Percentiles rank a stretch among this genome's conserved stretches.
Evolutionary conservation across 2,113 vertebrate species (phyloP).

Genomic region (Hydrochoerus hydrochaeris): DNA sequence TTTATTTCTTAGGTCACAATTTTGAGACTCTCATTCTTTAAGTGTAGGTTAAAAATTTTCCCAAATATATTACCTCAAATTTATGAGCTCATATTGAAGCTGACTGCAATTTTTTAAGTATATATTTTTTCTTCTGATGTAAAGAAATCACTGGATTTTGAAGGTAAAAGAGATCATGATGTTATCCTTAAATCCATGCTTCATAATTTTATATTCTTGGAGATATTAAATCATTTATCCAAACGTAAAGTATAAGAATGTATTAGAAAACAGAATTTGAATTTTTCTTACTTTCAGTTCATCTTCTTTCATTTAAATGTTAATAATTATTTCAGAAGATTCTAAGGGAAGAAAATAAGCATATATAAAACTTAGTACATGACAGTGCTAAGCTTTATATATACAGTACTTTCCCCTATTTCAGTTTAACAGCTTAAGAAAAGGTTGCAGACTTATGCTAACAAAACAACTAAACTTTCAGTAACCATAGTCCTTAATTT

Average conservation of each 20-base stretch:
- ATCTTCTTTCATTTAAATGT: not conserved
- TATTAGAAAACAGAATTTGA: conserved; percentile 13
- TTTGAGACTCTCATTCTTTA: not conserved
- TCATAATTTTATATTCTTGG: conserved; percentile 25
- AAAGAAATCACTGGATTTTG: not conserved
- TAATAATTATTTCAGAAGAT: conserved; percentile 23
- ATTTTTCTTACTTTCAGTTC: conserved; percentile 46
- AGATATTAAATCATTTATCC: conserved; percentile 12
- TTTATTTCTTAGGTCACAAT: conserved; percentile 29
- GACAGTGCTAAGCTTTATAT: conserved; percentile 10
- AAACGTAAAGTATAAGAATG: conserved; percentile 4
- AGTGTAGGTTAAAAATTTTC: not conserved
- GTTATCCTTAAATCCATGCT: not conserved
- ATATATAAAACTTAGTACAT: conserved; percentile 42
- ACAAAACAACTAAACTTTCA: conserved; percentile 37
- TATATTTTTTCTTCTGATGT: conserved; percentile 9
- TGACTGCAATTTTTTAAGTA: conserved; percentile 15
- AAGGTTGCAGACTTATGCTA: not conserved
- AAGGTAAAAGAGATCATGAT: not conserved
- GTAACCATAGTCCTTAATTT: conserved; percentile 17
- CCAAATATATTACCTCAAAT: not conserved
- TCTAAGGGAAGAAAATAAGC: conserved; percentile 11
- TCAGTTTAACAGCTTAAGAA: not conserved
- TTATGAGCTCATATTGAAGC: not conserved
- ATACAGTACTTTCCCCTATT: not conserved